A percentile compares a stretch with the other conserved stretches of the same genome.
phyloP scores from a whole-genome alignment of 1,140 invertebrate genomes.

The Nasonia giraulti region DNA sequence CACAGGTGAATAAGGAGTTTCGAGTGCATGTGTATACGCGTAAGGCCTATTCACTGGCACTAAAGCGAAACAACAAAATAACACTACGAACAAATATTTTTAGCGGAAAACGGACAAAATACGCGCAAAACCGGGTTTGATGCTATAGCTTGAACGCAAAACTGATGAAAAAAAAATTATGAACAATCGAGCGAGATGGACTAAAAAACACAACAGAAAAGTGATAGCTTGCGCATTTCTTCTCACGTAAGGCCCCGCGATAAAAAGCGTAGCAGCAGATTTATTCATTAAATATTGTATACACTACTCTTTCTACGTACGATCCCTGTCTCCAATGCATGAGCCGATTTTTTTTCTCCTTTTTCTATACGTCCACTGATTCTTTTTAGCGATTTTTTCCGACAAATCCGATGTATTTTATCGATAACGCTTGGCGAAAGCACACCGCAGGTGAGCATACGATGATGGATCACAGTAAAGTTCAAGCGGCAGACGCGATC shows the following conservation, averaged over 20 bases:
- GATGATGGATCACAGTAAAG: slow-evolving; percentile 7
- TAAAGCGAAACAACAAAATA: slow-evolving; percentile 31
- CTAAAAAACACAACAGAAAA: background rate
- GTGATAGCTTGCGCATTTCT: slow-evolving; percentile 44
- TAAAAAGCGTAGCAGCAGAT: background rate
- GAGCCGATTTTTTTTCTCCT: background rate
- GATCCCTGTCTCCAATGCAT: background rate
- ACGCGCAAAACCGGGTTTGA: slow-evolving; percentile 8
- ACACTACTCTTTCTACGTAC: background rate
- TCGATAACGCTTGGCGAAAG: slow-evolving; percentile 6
- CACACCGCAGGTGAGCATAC: background rate
- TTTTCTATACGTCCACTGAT: background rate
- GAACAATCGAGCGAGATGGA: background rate
- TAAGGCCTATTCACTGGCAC: slow-evolving; percentile 44
- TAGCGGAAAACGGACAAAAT: slow-evolving; percentile 7
- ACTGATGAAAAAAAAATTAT: slow-evolving; percentile 14
- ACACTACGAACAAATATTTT: slow-evolving; percentile 40
- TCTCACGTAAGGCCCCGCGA: background rate
- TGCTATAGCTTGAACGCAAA: background rate
- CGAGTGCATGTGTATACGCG: slow-evolving; percentile 11
- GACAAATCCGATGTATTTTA: slow-evolving; percentile 2
- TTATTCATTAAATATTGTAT: background rate
- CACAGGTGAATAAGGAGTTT: slow-evolving; percentile 15
- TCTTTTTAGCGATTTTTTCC: slow-evolving; percentile 5
- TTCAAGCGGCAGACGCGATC: slow-evolving; percentile 23